Evolutionary conservation across 2,888 invertebrate genomes (phyloP), one percentile per base, ranked within the genome.

Genomic region (Diarsia brunnea): DNA sequence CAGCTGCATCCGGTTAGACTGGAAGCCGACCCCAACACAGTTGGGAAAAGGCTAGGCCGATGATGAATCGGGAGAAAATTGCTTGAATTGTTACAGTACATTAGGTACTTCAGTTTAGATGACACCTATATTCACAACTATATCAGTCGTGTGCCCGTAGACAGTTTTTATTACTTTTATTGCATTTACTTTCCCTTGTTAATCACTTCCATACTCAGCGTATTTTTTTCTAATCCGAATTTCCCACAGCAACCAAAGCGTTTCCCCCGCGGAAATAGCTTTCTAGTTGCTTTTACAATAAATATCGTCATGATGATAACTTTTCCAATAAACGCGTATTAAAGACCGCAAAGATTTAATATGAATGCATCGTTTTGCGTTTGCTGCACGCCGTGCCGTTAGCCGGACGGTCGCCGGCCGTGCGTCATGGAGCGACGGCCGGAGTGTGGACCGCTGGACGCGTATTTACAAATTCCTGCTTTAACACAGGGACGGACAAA

Each of bases 251-350:
- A 85, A 83, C 73, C 65, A 49, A 73, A 60, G 38, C 73, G 16
- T 78, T 78, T 83, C 71, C 73, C 55, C 71, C 31, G 63, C 84
- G 79, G 79, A 86, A 72, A 72, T 53, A 10, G 73, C 79, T 83
- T 78, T 83, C 83, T 82, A 73, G 72, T 73, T 69, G 76, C 86
- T 78, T 72, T 86, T 78, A 86, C 68, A 71, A 71, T 71, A 82
- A 85, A 82, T 63, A 43, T 70, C 70, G 47, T 58, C 51, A 68
- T 67, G 67, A 84, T 78, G 31, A 82, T 80, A 81, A 84, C 68
- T 82, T 72, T 60, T 74, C 75, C 72, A 79, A 78, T 76, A 69
- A 73, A 72, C 21, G 74, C 81, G 75, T 75, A 73, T 76, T 77
- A 78, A 73, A 82, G 60, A 79, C 63, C 65, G 19, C 75, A 84